Evolutionary conservation across 2,113 vertebrate species (phyloP).

Genomic region (Polyodon spathula): DNA sequence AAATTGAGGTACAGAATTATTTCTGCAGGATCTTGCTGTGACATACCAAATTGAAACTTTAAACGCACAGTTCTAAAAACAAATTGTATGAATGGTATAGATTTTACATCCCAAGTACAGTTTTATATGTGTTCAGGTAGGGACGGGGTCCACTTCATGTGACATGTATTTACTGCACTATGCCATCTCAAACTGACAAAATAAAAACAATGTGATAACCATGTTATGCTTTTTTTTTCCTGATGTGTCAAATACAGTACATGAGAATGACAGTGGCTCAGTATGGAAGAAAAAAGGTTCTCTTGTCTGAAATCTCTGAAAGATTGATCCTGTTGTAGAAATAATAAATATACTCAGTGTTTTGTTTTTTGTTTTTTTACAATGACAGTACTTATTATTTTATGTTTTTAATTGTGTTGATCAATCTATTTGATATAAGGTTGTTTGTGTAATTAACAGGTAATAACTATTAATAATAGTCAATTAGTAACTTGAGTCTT

Average conservation of each 20-base stretch:
- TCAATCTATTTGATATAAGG: background rate
- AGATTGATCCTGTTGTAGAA: no score
- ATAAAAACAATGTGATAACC: slow-evolving; percentile 10
- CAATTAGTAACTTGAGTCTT: no score
- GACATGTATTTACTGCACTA: slow-evolving; percentile 7
- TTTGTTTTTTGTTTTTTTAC: no score
- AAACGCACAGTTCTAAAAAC: slow-evolving; percentile 40
- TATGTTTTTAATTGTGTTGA: background rate
- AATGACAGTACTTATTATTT: background rate
- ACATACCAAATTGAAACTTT: slow-evolving; percentile 57
- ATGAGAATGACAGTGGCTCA: no score
- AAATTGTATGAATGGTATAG: background rate
- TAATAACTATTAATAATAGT: no score
- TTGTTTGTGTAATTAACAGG: background rate
- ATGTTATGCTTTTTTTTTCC: slow-evolving; percentile 4
- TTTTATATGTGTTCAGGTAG: slow-evolving; percentile 10
- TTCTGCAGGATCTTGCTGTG: slow-evolving; percentile 49
- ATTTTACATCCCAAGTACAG: slow-evolving; percentile 5
- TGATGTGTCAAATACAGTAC: background rate
- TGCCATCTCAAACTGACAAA: slow-evolving; percentile 12
- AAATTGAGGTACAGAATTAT: slow-evolving; percentile 53
- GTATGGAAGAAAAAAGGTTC: no score
- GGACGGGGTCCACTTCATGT: slow-evolving; percentile 1
- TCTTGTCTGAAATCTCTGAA: no score
- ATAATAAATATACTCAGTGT: no score